These are phyloP conservation scores for Bombus pascuorum DNA, from an alignment of 1,140 invertebrate species.

Conservation along the genomic window DNA sequence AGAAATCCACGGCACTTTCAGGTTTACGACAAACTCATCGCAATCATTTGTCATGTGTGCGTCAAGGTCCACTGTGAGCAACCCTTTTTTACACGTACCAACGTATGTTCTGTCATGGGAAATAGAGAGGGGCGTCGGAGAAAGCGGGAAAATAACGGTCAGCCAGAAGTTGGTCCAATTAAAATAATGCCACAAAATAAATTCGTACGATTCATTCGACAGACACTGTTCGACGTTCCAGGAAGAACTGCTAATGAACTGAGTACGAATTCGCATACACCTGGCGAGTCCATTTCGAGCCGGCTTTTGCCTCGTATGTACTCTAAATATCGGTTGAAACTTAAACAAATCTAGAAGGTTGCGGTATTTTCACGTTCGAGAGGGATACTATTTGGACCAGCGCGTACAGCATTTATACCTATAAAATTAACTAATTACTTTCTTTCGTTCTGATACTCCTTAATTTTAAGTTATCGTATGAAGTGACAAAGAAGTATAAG, in stretches of 20 bases:
- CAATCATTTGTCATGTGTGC: not conserved
- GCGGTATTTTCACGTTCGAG: not conserved
- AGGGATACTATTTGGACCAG: not conserved
- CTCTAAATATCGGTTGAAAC: not conserved
- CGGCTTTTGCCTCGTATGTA: not conserved
- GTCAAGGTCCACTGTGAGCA: not conserved
- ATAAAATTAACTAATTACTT: not conserved
- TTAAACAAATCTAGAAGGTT: conserved; percentile 11
- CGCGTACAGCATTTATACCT: not conserved
- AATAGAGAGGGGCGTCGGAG: not conserved
- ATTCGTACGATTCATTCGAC: conserved; percentile 57
- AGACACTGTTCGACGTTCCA: conserved; percentile 55
- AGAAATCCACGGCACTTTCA: not conserved
- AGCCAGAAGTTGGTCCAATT: conserved; percentile 65
- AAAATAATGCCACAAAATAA: conserved; percentile 58
- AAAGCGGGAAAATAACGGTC: conserved; percentile 60
- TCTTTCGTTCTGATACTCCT: too few relatives aligned
- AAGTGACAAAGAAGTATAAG: not conserved
- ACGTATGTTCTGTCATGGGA: conserved; percentile 31
- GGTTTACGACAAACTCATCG: not conserved
- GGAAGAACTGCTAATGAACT: conserved; percentile 65
- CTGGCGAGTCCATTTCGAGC: conserved; percentile 1
- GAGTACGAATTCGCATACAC: conserved; percentile 30
- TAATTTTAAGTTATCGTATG: not conserved
- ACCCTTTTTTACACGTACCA: conserved; percentile 14